phyloP scores from a whole-genome alignment of 2,113 vertebrate genomes.

The Mirounga angustirostris region DNA sequence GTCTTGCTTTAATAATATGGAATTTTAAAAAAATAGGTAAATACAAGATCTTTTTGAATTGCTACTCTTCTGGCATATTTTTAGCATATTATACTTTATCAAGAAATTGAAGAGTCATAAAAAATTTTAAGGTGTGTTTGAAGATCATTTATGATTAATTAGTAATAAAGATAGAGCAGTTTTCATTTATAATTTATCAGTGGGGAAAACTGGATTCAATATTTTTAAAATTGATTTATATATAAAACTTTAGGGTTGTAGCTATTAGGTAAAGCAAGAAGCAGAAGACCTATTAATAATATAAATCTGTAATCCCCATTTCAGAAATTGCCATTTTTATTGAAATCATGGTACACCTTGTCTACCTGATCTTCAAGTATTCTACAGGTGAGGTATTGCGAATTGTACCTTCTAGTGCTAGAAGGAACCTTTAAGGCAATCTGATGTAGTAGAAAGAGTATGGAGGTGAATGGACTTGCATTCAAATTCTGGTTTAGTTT shows the following conservation, averaged over 20 bases:
- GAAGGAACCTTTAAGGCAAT: background rate
- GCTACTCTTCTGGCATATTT: background rate
- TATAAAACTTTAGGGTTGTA: background rate
- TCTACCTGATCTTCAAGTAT: background rate
- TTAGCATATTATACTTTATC: conserved; percentile 33
- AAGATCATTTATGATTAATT: conserved; percentile 31
- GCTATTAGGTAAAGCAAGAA: conserved; percentile 10
- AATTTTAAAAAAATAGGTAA: conserved; percentile 41
- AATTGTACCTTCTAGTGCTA: background rate
- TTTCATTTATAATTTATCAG: conserved; percentile 41
- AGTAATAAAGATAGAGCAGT: background rate
- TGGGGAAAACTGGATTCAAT: background rate
- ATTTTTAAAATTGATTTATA: conserved; percentile 1
- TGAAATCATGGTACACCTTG: background rate
- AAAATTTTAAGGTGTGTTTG: background rate
- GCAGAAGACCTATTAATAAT: conserved; percentile 34
- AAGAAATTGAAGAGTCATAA: conserved; percentile 47
- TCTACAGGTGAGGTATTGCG: background rate
- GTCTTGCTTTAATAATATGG: background rate
- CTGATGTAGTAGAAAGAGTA: background rate
- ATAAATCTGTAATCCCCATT: background rate
- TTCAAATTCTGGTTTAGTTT: background rate
- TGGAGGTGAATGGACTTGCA: background rate
- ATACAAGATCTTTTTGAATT: conserved; percentile 2
- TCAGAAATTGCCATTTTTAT: conserved; percentile 32